These are phyloP conservation scores for Plectrocnemia conspersa DNA, from an alignment of 1,140 invertebrate species.

Conservation along the genomic window DNA sequence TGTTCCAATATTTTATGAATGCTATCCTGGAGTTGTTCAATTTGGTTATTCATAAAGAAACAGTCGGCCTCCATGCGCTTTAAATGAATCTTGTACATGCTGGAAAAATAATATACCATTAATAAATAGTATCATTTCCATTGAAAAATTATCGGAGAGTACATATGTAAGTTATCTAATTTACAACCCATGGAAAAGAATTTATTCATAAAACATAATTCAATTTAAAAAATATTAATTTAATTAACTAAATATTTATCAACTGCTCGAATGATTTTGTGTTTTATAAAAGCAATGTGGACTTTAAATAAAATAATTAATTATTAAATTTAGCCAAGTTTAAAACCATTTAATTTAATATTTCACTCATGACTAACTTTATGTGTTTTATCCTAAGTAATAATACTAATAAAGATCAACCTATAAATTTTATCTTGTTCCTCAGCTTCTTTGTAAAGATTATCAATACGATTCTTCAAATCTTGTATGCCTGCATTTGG, in stretches of 20 bases:
- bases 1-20: slow-evolving; percentile 9
- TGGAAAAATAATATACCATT: slow-evolving; percentile 5
- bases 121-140: too few relatives aligned
- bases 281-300: not conserved
- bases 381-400: not conserved
- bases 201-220: too few relatives aligned
- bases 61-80: slow-evolving; percentile 24
- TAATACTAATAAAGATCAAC: too few relatives aligned
- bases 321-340: too few relatives aligned
- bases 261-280: not conserved
- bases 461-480: slow-evolving; percentile 10
- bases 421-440: slow-evolving; percentile 23
- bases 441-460: slow-evolving; percentile 22
- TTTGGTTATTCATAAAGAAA: slow-evolving; percentile 15
- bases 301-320: not conserved
- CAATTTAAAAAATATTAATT: not conserved
- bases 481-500: slow-evolving; percentile 12
- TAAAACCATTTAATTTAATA: not conserved
- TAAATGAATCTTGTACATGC: slow-evolving; percentile 27
- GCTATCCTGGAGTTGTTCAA: slow-evolving; percentile 14
- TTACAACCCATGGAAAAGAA: too few relatives aligned
- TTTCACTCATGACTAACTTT: slow-evolving; percentile 1
- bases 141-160: too few relatives aligned
- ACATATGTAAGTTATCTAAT: too few relatives aligned
- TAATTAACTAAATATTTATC: not conserved